A percentile compares a stretch with the other conserved stretches of the same genome.
These are phyloP conservation scores for Polietes domitor DNA, from an alignment of 2,888 invertebrate genomes.

Conservation along the genomic window DNA sequence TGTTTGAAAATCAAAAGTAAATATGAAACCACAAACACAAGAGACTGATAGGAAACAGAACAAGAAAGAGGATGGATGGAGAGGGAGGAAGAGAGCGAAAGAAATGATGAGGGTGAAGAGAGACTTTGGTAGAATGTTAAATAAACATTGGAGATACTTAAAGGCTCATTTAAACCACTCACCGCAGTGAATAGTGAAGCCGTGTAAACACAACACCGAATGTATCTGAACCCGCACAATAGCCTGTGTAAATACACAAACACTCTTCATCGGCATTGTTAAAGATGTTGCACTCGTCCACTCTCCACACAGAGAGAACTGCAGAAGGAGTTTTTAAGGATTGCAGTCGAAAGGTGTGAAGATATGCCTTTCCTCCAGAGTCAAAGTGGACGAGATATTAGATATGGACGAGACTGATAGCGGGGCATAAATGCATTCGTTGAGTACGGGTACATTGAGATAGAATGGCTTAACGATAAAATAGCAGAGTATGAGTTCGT, in stretches of 20 bases:
- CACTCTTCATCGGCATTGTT: background rate
- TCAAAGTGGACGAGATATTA: background rate
- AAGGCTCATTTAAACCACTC: conserved; percentile 1
- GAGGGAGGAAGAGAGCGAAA: background rate
- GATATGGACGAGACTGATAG: background rate
- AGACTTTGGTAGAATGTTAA: background rate
- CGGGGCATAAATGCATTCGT: background rate
- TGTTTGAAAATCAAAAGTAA: background rate
- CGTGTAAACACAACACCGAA: background rate
- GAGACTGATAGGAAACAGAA: background rate
- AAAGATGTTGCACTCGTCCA: background rate
- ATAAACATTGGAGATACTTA: background rate
- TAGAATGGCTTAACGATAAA: background rate
- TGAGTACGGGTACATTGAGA: background rate
- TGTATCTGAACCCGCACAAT: background rate
- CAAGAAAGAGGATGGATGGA: too few relatives aligned
- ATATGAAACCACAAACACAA: background rate
- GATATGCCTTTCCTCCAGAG: background rate
- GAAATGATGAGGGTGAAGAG: background rate
- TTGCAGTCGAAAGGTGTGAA: background rate
- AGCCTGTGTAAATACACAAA: background rate
- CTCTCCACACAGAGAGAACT: background rate
- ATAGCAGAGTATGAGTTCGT: background rate
- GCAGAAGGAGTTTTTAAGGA: background rate
- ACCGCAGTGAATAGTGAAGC: background rate